phyloP scores from a whole-genome alignment of 2,888 invertebrate genomes.

The Camptogramma bilineatum region DNA sequence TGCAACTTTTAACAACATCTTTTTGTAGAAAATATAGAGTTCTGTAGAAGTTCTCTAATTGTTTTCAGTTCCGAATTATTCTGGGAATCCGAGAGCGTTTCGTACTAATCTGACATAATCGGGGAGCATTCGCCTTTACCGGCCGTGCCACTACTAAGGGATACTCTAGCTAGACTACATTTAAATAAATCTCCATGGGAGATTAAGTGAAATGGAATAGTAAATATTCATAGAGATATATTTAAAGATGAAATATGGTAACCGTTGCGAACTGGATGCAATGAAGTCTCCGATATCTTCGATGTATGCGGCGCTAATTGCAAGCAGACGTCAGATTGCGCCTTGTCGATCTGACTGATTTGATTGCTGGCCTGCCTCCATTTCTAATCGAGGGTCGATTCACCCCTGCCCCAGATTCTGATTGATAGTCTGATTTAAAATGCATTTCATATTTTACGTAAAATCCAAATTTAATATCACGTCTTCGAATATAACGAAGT shows the following conservation, averaged over 20 bases:
- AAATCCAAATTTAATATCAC: slow-evolving; percentile 6
- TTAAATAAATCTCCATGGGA: slow-evolving; percentile 46
- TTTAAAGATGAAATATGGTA: slow-evolving; percentile 29
- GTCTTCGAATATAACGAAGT: slow-evolving; percentile 20
- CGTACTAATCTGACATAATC: slow-evolving; percentile 51
- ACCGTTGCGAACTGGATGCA: slow-evolving; percentile 7
- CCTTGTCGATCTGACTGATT: slow-evolving; percentile 59
- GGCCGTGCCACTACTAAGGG: slow-evolving; percentile 23
- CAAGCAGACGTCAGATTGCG: slow-evolving; percentile 65
- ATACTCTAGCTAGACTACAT: slow-evolving; percentile 46
- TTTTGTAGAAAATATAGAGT: slow-evolving; percentile 26
- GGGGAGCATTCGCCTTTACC: slow-evolving; percentile 39
- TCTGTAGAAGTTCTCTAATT: slow-evolving; percentile 30
- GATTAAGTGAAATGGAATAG: slow-evolving; percentile 41
- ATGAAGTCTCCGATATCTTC: slow-evolving; percentile 26
- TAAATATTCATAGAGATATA: slow-evolving; percentile 40
- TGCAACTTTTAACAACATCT: slow-evolving; percentile 35
- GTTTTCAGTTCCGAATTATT: slow-evolving; percentile 33
- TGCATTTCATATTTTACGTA: slow-evolving; percentile 23
- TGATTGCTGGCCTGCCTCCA: slow-evolving; percentile 60
- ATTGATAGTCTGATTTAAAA: slow-evolving; percentile 28
- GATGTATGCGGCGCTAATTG: slow-evolving; percentile 55
- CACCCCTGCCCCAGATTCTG: slow-evolving; percentile 37
- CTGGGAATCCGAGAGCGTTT: slow-evolving; percentile 35
- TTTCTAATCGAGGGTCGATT: slow-evolving; percentile 47